Percentiles rank a stretch among this genome's conserved stretches.
Evolutionary conservation across 2,888 invertebrate genomes (phyloP).

Genomic region (Cryptus armator): DNA sequence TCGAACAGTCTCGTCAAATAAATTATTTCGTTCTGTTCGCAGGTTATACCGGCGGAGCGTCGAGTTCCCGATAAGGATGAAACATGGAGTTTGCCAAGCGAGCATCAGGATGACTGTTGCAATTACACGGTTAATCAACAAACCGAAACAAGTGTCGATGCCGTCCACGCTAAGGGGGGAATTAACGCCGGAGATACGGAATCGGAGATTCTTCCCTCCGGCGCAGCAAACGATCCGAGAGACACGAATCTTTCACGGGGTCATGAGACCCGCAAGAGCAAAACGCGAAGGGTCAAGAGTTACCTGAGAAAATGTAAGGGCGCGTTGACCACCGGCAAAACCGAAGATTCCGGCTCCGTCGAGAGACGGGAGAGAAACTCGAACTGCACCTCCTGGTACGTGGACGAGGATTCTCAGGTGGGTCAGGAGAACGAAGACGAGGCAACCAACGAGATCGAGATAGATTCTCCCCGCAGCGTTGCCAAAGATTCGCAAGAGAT

Average conservation of each 20-base stretch:
- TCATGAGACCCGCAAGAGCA: slow-evolving; percentile 86
- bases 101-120: slow-evolving; percentile 72
- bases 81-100: slow-evolving; percentile 80
- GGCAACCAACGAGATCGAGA: slow-evolving; percentile 59
- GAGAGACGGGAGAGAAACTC: slow-evolving; percentile 75
- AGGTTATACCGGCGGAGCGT: slow-evolving; percentile 83
- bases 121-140: slow-evolving; percentile 12
- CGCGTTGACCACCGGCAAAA: slow-evolving; percentile 81
- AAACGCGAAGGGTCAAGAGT: slow-evolving; percentile 86
- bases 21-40: slow-evolving; percentile 29
- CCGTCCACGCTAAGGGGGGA: slow-evolving; percentile 36
- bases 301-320: slow-evolving; percentile 86
- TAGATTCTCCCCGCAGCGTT: slow-evolving; percentile 27
- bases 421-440: slow-evolving; percentile 65
- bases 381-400: slow-evolving; percentile 79
- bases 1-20: neutral
- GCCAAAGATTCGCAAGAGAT: slow-evolving; percentile 10
- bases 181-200: slow-evolving; percentile 67
- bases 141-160: slow-evolving; percentile 33
- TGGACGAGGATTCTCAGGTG: slow-evolving; percentile 71
- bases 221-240: slow-evolving; percentile 60
- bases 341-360: slow-evolving; percentile 75
- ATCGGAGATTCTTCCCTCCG: slow-evolving; percentile 48
- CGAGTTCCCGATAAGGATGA: slow-evolving; percentile 81
- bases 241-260: slow-evolving; percentile 79